Conservation (phyloP, 2,888 invertebrate species). For the Microctonus aethiopoides region DNA sequence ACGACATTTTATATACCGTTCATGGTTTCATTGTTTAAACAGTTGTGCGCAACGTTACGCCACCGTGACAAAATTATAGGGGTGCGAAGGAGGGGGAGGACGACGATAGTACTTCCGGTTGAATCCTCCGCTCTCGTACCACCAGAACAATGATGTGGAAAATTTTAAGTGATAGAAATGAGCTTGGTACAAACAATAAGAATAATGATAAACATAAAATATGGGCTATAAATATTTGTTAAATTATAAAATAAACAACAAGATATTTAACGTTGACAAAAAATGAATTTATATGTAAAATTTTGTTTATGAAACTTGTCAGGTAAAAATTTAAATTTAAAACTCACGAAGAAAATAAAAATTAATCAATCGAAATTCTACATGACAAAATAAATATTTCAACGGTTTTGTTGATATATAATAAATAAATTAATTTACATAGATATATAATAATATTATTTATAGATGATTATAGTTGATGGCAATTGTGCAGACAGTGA, state of each 20-base stretch:
- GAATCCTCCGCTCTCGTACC: neutral
- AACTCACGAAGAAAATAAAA: neutral
- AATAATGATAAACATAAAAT: neutral
- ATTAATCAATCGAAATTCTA: neutral
- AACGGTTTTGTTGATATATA: too few relatives aligned
- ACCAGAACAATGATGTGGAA: conserved; percentile 44
- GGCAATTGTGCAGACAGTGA: neutral
- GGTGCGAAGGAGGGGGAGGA: too few relatives aligned
- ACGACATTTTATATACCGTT: neutral
- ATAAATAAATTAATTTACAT: neutral
- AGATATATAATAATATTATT: neutral
- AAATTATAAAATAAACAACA: neutral
- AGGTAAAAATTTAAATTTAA: neutral
- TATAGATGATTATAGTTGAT: neutral
- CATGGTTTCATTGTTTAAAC: conserved; percentile 14
- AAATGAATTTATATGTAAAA: neutral
- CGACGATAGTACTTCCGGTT: conserved; percentile 23
- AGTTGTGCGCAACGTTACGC: conserved; percentile 31
- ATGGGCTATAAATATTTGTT: neutral
- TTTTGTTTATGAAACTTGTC: neutral
- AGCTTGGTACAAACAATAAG: neutral
- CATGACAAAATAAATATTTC: neutral
- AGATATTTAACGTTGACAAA: neutral
- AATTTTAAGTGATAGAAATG: conserved; percentile 23
- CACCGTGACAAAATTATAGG: conserved; percentile 47